Evolutionary conservation across 2,888 invertebrate species (phyloP), one percentile per base, ranked within the genome.

Genomic region (Sclerodermus sp.): DNA sequence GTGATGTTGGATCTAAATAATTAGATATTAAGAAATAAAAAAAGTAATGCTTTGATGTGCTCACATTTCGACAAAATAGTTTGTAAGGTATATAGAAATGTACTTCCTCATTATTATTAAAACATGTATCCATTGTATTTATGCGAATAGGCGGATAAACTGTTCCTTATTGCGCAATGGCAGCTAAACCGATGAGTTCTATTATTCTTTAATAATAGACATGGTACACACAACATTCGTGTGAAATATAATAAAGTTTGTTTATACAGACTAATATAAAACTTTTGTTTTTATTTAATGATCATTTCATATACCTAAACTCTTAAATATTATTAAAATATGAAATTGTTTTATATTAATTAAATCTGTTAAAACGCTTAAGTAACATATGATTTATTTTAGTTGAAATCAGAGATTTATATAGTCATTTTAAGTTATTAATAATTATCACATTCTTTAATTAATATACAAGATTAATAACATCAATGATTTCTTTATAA

Each of bases 121-220:
- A 32, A 53, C 65, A 63, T 65, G 70, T 73, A 71, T 69, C 66
- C 62, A 62, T 60, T 55, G 56, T 68, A 66, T 64, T 64, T 62
- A 64, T 67, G 66, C 66, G 54, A 52, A 53, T 67, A 70, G 65
- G 57, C 60, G 64, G 58, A 60, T 59, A 52, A 64, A 62, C 66
- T 58, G 64, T 66, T 67, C 58, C 63, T 71, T 66, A 59, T 56
- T 58, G 59, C 61, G 59, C 65, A 62, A 56, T 65, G 66, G 68
- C 66, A 66, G 67, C 64, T 70, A 65, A 62, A 69, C 55, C 55
- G 66, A 71, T 63, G 66, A 67, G 66, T 67, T 68, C 61, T 67
- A 67, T 71, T 66, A 62, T 66, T 55, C 41, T 54, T 51, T 62
- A 52, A 68, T 67, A 62, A 64, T 71, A 66, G 61, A 62, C 58